These are phyloP conservation scores for Crocuta crocuta DNA, from an alignment of 2,113 vertebrate genomes.

Conservation along the genomic window DNA sequence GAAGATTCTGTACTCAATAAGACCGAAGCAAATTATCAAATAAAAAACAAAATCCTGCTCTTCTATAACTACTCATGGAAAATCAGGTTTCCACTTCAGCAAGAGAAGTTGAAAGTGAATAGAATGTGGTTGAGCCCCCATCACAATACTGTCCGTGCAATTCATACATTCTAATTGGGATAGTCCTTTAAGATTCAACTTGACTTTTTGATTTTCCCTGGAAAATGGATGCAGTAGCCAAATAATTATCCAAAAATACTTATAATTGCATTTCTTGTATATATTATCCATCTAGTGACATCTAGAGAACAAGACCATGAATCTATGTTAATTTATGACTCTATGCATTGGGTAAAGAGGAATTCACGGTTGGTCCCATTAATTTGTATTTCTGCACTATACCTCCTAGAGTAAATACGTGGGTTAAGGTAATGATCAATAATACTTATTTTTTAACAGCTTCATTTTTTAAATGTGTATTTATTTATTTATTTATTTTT, in stretches of 20 bases:
- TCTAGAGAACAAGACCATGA: background rate
- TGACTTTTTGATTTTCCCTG: background rate
- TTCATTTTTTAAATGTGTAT: no score
- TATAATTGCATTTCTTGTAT: background rate
- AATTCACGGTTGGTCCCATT: background rate
- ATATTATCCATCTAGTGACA: background rate
- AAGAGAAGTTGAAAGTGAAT: background rate
- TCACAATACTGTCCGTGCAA: background rate
- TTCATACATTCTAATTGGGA: background rate
- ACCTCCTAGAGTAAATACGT: background rate
- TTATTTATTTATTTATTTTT: no score
- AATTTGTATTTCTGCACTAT: background rate
- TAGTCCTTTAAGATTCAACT: background rate
- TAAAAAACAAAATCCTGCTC: background rate
- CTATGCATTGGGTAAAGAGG: background rate
- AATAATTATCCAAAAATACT: background rate
- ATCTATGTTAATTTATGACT: background rate
- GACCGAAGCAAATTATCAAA: background rate
- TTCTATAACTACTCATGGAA: background rate
- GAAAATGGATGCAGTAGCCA: background rate
- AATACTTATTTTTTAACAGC: background rate
- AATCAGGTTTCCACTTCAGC: background rate
- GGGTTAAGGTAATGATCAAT: background rate
- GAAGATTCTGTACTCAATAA: background rate
- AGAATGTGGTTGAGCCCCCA: background rate